Base-by-base conservation (phyloP, 2,797 vertebrate species). In the Tangara arthus region DNA sequence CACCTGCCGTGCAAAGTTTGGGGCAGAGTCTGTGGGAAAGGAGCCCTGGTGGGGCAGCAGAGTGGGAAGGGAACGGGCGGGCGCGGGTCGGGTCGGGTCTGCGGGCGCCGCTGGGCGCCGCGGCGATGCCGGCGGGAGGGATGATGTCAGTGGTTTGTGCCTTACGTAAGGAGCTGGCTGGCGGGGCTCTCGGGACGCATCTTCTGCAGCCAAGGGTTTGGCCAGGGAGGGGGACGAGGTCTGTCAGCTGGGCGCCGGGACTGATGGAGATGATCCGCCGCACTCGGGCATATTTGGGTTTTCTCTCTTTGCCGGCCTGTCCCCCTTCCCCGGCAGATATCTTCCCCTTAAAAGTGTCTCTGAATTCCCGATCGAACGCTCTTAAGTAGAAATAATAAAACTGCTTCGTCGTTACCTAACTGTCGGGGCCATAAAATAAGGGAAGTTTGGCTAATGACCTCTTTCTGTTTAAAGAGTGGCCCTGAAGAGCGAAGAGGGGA, bases 121-220 rank as follows among this genome's bases (percentile, higher is more conserved):
- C 86, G 63, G 90, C 69, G 94, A 50, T 94, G 93, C 93, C 82
- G 53, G 91, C 93, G 77, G 89, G 82, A 96, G 95, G 96, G 97
- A 96, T 98, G 97, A 97, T 98, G 98, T 98, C 97, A 98, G 97
- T 95, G 97, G 71, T 93, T 96, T 97, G 89, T 81, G 96, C 82
- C 97, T 98, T 98, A 98, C 95, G 89, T 98, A 98, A 98, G 97
- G 92, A 96, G 95, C 95, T 94, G 95, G 91, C 92, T 92, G 87
- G 69, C 84, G 49, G 56, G 80, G 92, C 89, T 93, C 87, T 95
- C 52, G 52, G 93, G 94, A 95, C 78, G 96, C 94, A 96, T 95
- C 96, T 94, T 92, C 89, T 81, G 91, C 30, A 52, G 94, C 65
- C 92, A 49, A 68, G 64, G 77, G 34, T 56, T 95, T 86, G 94